Base-by-base conservation (phyloP, 1,140 invertebrate genomes). In the Drosophila lacteicornis region DNA sequence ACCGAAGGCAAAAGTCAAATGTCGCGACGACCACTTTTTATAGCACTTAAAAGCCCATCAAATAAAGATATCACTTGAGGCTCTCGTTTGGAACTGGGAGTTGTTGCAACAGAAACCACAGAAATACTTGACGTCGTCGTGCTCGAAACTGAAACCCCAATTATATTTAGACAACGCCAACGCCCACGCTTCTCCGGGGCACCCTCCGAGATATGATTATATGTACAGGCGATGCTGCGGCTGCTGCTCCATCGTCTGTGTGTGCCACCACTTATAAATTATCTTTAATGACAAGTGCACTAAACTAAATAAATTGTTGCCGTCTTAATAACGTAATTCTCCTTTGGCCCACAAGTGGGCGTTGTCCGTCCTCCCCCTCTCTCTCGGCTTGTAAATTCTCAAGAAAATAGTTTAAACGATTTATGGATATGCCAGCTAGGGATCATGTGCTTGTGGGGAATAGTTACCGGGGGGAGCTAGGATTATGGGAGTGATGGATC, bases 221-320 rank as follows among this genome's bases (percentile, higher is more conserved):
- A 77, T 61, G 36, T 49, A 33, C 25, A 47, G 36, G 55, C 33
- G 36, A 33, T 53, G 60, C 67, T 53, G 12, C 19, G 47, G 33
- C 53, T 30, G 50, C n/a, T 27, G 47, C 49, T 33, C 17, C 51
- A n/a, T 36, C 33, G 50, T 51, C 50, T 55, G 33, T 22, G 33
- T 40, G 51, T 19, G 62, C 46, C 70, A 58, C 61, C 68, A 73
- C 74, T 80, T 82, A 87, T 87, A 87, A 87, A 88, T 87, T 87
- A 87, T 88, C 79, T 83, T 80, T 87, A 88, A 87, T 86, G 83
- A 80, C 83, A 87, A 87, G 79, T 86, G 84, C 80, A 83, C 62
- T 83, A 88, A 88, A 87, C 84, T 87, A 84, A 83, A 87, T 88
- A 87, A 88, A 85, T 85, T 86, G 82, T 86, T 75, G 82, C 57